phyloP scores from a whole-genome alignment of 2,113 vertebrate species.

The Corythornis vintsioides region DNA sequence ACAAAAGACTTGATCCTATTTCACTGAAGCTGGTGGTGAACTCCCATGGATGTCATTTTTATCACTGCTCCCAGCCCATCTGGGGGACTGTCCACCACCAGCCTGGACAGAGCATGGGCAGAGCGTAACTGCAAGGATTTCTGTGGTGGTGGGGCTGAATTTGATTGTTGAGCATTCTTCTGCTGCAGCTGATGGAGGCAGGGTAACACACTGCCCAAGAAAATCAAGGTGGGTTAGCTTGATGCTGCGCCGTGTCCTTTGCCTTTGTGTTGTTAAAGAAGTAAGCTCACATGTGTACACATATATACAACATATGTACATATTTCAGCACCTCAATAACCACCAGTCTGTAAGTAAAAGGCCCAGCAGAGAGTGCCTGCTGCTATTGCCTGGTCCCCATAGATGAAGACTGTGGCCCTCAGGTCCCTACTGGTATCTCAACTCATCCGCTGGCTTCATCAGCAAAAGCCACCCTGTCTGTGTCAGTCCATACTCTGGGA shows the following conservation, averaged over 20 bases:
- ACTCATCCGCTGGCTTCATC: neutral
- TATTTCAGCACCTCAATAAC: neutral
- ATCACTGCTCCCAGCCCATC: neutral
- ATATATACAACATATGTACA: neutral
- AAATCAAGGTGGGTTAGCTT: neutral
- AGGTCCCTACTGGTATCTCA: fast-evolving
- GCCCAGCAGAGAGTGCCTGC: neutral
- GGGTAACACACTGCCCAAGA: fast-evolving
- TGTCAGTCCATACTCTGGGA: neutral
- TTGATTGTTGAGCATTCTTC: neutral
- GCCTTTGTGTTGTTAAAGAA: neutral
- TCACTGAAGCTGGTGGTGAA: neutral
- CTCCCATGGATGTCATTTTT: neutral
- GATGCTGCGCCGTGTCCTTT: neutral
- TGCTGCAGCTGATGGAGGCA: neutral
- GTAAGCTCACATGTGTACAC: neutral
- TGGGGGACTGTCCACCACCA: neutral
- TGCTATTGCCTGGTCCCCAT: fast-evolving
- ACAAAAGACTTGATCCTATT: slow-evolving; percentile 26
- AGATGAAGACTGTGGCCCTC: neutral
- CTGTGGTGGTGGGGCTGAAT: neutral
- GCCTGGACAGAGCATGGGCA: neutral
- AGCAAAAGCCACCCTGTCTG: neutral
- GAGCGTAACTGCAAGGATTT: fast-evolving
- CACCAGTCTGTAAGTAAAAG: neutral